These are phyloP conservation scores for Acromyrmex heyeri DNA, from an alignment of 1,140 invertebrate species.

Conservation along the genomic window DNA sequence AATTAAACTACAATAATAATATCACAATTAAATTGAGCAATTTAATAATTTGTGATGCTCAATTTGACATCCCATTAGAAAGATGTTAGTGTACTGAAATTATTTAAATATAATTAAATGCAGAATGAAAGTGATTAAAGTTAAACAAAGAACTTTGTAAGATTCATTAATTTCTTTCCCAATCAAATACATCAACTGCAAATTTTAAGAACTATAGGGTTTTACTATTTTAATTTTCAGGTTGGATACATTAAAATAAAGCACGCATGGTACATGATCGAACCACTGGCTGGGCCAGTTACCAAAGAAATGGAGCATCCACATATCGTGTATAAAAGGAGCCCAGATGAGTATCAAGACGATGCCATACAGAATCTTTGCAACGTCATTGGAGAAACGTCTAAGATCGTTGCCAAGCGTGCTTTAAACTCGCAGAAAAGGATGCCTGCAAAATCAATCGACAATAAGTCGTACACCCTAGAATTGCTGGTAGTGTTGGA, in stretches of 20 bases:
- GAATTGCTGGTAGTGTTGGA: slow-evolving; percentile 89
- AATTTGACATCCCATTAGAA: no score
- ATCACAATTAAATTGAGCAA: no score
- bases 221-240: slow-evolving; percentile 80
- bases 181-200: not conserved
- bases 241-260: slow-evolving; percentile 85
- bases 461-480: slow-evolving; percentile 81
- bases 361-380: slow-evolving; percentile 58
- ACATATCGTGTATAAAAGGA: slow-evolving; percentile 77
- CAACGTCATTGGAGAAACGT: slow-evolving; percentile 66
- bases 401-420: slow-evolving; percentile 72
- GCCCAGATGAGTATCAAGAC: slow-evolving; percentile 50
- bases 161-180: not conserved
- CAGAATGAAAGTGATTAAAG: not conserved
- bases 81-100: no score
- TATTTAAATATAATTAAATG: not conserved
- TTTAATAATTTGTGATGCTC: no score
- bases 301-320: slow-evolving; percentile 74
- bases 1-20: no score
- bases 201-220: not conserved
- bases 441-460: slow-evolving; percentile 39
- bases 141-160: not conserved
- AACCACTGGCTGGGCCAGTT: slow-evolving; percentile 84
- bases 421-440: slow-evolving; percentile 56
- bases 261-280: slow-evolving; percentile 86